Evolutionary conservation across 2,797 vertebrate species (phyloP).

Genomic region (Podargus strigoides): DNA sequence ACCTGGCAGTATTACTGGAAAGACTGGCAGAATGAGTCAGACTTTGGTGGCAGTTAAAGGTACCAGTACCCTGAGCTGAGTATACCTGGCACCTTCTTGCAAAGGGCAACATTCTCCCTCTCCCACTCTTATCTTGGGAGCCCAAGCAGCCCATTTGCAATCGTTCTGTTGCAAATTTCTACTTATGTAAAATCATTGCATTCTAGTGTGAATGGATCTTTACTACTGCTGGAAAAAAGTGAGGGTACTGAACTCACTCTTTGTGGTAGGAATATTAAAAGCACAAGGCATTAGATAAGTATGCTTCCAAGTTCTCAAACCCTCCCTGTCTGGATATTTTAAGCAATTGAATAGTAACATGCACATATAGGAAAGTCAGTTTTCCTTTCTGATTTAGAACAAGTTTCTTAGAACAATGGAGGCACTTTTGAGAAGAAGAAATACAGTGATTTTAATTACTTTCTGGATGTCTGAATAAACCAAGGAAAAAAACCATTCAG

Average conservation of each 20-base stretch:
- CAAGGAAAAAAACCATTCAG: not conserved
- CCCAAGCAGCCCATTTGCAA: not conserved
- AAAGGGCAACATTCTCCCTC: not conserved
- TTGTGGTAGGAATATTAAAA: not conserved
- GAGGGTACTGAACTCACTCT: not conserved
- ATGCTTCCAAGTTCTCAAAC: not conserved
- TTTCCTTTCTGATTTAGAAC: not conserved
- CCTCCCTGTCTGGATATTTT: not conserved
- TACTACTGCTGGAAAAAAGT: not conserved
- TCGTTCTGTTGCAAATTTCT: not conserved
- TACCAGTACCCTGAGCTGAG: not conserved
- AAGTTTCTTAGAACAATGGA: not conserved
- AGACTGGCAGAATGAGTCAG: not conserved
- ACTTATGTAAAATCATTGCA: not conserved
- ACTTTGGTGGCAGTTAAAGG: not conserved
- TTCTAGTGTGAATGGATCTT: not conserved
- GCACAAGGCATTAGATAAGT: not conserved
- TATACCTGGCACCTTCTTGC: not conserved
- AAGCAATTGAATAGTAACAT: not conserved
- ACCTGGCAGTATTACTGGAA: not conserved
- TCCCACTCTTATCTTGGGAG: not conserved
- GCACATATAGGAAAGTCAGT: not conserved
- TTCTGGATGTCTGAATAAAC: not conserved
- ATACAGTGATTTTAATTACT: not conserved
- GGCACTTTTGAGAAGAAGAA: not conserved